Evolutionary conservation across 2,113 vertebrate species (phyloP).

Genomic region (Genyomyrus donnyi): DNA sequence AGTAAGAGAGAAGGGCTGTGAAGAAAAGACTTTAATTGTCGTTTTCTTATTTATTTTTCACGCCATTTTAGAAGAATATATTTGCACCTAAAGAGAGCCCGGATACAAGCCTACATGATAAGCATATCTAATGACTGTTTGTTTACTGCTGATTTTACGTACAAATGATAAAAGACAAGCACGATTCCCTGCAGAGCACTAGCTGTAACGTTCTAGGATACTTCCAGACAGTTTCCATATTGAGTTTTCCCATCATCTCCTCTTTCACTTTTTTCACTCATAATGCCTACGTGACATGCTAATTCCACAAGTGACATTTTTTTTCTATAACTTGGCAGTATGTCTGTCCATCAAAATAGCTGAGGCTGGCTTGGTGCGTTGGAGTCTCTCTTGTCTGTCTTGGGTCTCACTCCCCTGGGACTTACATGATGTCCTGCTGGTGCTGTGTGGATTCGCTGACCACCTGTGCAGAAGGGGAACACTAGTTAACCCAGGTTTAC

Average conservation of each 20-base stretch:
- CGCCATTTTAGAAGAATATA: background rate
- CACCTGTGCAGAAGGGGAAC: slow-evolving; percentile 45
- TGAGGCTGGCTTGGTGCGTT: background rate
- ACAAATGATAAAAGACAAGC: background rate
- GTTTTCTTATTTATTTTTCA: background rate
- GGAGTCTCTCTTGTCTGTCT: background rate
- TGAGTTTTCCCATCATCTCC: background rate
- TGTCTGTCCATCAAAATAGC: slow-evolving; percentile 2
- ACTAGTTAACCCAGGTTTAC: background rate
- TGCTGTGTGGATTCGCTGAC: slow-evolving; percentile 73
- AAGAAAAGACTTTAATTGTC: background rate
- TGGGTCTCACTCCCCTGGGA: background rate
- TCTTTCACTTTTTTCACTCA: background rate
- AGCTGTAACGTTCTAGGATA: background rate
- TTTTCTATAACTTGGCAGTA: background rate
- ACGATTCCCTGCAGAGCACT: background rate
- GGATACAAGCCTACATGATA: background rate
- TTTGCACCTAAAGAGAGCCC: background rate
- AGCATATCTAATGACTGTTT: background rate
- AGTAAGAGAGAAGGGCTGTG: background rate
- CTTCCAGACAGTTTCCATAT: background rate
- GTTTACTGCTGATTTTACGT: background rate
- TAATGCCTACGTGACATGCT: background rate
- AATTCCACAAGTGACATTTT: background rate
- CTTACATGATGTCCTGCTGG: slow-evolving; percentile 69